Conservation (phyloP, 2,888 invertebrate species). For the Saturnia pavonia region DNA sequence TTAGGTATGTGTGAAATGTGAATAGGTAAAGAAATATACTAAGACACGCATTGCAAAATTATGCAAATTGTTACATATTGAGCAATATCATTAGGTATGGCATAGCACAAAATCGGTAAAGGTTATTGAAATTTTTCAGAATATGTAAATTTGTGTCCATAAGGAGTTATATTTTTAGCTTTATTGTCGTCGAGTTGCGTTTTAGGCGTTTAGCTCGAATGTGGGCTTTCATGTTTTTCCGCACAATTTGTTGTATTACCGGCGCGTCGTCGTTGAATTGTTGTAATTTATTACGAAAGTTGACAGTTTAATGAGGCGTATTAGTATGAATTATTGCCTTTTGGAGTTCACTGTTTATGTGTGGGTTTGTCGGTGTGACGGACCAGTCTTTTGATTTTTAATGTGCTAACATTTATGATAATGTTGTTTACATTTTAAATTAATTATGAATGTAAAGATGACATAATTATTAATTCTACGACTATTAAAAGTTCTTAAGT, state of each 20-base stretch:
- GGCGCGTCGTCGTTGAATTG: slow-evolving; percentile 21
- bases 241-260: slow-evolving; percentile 41
- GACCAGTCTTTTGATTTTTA: background rate
- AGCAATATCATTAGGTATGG: too few species aligned
- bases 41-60: too few species aligned
- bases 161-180: background rate
- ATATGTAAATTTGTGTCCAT: background rate
- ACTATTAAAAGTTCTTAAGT: background rate
- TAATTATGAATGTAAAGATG: background rate
- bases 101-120: background rate
- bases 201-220: slow-evolving; percentile 28
- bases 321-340: slow-evolving; percentile 28
- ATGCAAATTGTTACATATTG: too few species aligned
- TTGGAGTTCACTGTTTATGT: slow-evolving; percentile 7
- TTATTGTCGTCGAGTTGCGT: slow-evolving; percentile 16
- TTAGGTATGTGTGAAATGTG: too few species aligned
- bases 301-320: slow-evolving; percentile 43
- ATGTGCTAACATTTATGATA: background rate
- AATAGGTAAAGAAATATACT: too few species aligned
- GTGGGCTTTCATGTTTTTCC: slow-evolving; percentile 40
- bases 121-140: background rate
- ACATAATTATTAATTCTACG: background rate
- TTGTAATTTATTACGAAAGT: slow-evolving; percentile 38
- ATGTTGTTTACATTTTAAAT: background rate
- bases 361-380: slow-evolving; percentile 5